Percentiles rank a stretch among this genome's conserved stretches.
phyloP scores from a whole-genome alignment of 2,113 vertebrate genomes.

The Orthonyx spaldingii region DNA sequence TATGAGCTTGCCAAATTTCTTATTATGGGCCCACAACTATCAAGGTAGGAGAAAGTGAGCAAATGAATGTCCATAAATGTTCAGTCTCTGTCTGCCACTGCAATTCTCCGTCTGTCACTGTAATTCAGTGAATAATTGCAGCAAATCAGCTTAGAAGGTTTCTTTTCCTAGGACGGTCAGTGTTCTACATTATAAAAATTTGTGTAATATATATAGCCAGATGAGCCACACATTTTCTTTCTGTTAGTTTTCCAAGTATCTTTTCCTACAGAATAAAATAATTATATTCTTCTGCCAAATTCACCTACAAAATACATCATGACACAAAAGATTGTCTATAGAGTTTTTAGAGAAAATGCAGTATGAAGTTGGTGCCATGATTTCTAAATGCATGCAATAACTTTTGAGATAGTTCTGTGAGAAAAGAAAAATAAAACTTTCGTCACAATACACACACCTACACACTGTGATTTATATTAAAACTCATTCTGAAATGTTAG shows the following conservation, averaged over 20 bases:
- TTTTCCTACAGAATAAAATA: neutral
- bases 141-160: neutral
- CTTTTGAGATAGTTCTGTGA: neutral
- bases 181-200: neutral
- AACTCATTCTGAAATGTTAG: neutral
- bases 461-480: neutral
- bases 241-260: neutral
- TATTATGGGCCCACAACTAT: neutral
- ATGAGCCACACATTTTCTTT: neutral
- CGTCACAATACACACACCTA: neutral
- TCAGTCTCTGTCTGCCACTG: neutral
- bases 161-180: neutral
- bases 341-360: neutral
- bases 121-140: neutral
- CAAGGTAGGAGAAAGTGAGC: neutral
- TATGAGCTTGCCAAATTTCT: neutral
- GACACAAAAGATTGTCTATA: neutral
- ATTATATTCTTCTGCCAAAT: neutral
- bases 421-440: neutral
- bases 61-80: neutral
- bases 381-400: neutral
- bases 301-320: accelerated
- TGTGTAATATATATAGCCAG: neutral
- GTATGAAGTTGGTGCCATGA: neutral
- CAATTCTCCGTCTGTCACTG: neutral